Base-by-base conservation (phyloP, 2,888 invertebrate genomes). In the Morpho helenor region DNA sequence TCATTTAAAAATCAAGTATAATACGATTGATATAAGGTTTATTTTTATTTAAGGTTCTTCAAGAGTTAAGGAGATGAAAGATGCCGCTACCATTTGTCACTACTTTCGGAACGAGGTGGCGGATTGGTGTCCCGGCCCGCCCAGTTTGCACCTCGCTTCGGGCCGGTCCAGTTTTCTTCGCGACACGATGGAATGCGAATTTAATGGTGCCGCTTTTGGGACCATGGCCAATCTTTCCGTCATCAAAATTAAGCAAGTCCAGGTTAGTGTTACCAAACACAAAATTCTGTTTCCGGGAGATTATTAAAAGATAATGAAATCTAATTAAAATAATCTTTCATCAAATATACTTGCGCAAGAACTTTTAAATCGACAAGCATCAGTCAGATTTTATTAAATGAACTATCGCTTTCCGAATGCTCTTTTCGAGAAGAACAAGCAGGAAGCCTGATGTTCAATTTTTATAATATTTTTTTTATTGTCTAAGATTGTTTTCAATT, bases 81-180 rank as follows among this genome's bases (percentile, higher is more conserved):
- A 79, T 77, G 77, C 89, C 89, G 89, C 82, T 70, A 79, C 82
- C 87, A 89, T 88, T 88, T 89, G 88, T 89, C 87, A 88, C 86
- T 81, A 84, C 74, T 83, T 85, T 86, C 69, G 82, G 81, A 84
- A 86, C 80, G 83, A 85, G 86, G 81, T 88, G 87, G 76, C 76
- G 74, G 75, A 69, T 80, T 79, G 79, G 83, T 80, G 80, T 78
- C 73, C 73, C 70, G 81, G 80, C 81, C 85, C 88, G 87, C 87
- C 87, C 86, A 82, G 82, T 84, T 86, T 80, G 79, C 83, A 83
- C 84, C 82, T 82, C 80, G 72, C 72, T 51, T 49, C 47, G 60
- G 63, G 60, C 66, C 67, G 48, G 56, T 63, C 62, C 66, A 69
- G 69, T 77, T 78, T 76, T 79, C 76, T 79, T 80, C 64, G 66